Percentiles rank a stretch among this genome's conserved stretches.
Evolutionary conservation across 2,113 vertebrate species (phyloP).

Genomic region (Phyllostomus discolor): DNA sequence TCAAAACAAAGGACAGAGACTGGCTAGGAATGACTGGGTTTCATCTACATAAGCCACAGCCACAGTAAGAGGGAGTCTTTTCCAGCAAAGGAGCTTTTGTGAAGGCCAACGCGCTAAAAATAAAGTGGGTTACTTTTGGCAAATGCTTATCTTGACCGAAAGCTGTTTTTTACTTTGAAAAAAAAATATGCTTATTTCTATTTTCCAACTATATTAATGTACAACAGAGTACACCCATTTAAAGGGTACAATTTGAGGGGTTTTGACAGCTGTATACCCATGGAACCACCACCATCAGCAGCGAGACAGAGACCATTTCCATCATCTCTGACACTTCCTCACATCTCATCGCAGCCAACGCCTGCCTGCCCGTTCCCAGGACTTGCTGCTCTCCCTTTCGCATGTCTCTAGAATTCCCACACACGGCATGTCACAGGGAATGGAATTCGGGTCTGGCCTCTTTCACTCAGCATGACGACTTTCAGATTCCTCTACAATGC

Average conservation of each 20-base stretch:
- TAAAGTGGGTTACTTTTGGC: constrained; percentile 27
- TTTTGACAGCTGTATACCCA: not conserved
- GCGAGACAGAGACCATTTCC: not conserved
- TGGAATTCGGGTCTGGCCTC: not conserved
- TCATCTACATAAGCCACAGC: not conserved
- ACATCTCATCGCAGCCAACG: not conserved
- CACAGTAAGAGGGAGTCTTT: not conserved
- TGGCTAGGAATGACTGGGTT: constrained; percentile 38
- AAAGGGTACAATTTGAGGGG: not conserved
- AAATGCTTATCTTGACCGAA: constrained; percentile 16
- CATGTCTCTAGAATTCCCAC: not conserved
- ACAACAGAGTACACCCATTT: not conserved
- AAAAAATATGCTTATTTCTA: not conserved
- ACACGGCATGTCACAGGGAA: not conserved
- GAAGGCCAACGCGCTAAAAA: constrained; percentile 19
- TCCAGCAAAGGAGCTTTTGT: constrained; percentile 14
- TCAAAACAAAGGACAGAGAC: not conserved
- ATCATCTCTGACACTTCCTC: not conserved
- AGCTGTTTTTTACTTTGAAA: not conserved
- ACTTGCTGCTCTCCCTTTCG: not conserved
- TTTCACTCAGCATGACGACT: not conserved
- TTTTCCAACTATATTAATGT: not conserved
- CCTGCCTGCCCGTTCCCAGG: not conserved
- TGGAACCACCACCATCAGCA: not conserved
- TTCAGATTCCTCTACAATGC: not conserved